A percentile compares a stretch with the other conserved stretches of the same genome.
These are phyloP conservation scores for Sebastes elongatus DNA, from an alignment of 2,797 vertebrate genomes.

Conservation along the genomic window DNA sequence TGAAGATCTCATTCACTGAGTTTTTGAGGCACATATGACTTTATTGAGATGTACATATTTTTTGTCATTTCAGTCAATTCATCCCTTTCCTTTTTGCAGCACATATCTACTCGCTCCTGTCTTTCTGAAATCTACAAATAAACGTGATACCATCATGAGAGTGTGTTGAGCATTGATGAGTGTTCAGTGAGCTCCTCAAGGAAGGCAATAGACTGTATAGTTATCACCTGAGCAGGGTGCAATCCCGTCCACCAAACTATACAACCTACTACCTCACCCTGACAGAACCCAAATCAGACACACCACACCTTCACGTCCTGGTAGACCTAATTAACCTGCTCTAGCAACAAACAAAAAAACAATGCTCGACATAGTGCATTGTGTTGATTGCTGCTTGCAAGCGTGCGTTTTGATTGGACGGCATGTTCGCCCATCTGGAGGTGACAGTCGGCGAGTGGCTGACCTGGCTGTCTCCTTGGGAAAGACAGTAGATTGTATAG, in stretches of 20 bases:
- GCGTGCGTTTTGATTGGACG: slow-evolving; percentile 35
- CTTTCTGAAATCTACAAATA: slow-evolving; percentile 17
- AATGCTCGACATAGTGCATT: slow-evolving; percentile 9
- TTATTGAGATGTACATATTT: slow-evolving; percentile 61
- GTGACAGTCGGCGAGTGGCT: slow-evolving; percentile 59
- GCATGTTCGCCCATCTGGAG: slow-evolving; percentile 34
- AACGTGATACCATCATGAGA: slow-evolving; percentile 5
- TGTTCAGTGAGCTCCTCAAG: slow-evolving; percentile 81
- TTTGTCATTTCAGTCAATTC: not conserved
- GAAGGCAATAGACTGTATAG: slow-evolving; percentile 98
- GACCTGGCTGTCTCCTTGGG: slow-evolving; percentile 92
- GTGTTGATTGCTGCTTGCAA: slow-evolving; percentile 3
- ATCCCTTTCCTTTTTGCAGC: slow-evolving; percentile 2
- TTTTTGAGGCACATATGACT: slow-evolving; percentile 17
- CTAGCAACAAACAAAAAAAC: not conserved
- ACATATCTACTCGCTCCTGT: not conserved
- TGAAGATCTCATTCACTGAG: slow-evolving; percentile 17
- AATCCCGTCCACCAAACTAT: slow-evolving; percentile 94
- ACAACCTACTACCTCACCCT: slow-evolving; percentile 97
- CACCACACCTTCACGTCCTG: slow-evolving; percentile 4
- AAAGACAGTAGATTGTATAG: slow-evolving; percentile 98
- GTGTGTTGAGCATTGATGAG: slow-evolving; percentile 20
- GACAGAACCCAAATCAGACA: slow-evolving; percentile 68
- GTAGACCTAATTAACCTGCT: not conserved
- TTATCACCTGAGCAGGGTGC: slow-evolving; percentile 92